Base-by-base conservation (phyloP, 92 coral and sea anemone species). In the Actinostola sp. region DNA sequence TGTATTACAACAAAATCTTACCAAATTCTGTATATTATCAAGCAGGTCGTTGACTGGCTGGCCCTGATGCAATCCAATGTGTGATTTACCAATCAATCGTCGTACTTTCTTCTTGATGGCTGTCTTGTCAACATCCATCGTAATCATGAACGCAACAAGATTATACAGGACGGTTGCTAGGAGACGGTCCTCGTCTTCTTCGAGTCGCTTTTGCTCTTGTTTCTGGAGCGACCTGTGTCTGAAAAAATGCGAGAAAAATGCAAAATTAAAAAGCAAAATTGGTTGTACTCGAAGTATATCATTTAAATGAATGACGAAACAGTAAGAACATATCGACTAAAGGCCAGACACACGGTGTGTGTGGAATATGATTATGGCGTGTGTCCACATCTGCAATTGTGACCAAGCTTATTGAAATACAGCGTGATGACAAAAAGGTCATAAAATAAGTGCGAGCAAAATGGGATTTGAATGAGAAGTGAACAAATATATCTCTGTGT, bases 51-150 rank as follows among this genome's bases (percentile, higher is more conserved):
- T 92, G 36, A 94, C 82, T 44, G 73, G 87, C 63, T 94, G 98
- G 69, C 98, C 92, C 34, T 94, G 97, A 23, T 67, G 36, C 19
- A 94, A 77, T 24, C 98, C 98, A 65, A 94, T 81, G 83, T 94
- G 98, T 2, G 98, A 87, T 61, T 92, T 94, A 63, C 98, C 98
- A 32, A 94, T 71, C 59, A 94, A 82, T n/a, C 98, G 89, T 6
- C 98, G 92, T 15, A 91, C 81, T 66, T 94, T 94, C 66, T 87
- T 85, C 77, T 81, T 84, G 51, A 94, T 65, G 10, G 88, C 85
- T 1, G 32, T 52, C 64, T 79, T 86, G 60, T 88, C 88, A 15
- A 94, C 91, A 39, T 88, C 89, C 42, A 94, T 28, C 9, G 89
- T 89, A 2, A 86, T 68, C 98, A 94, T 94, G 78, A 91, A 94